Percentiles rank a stretch among this genome's conserved stretches.
Evolutionary conservation across 2,113 vertebrate species (phyloP).

Genomic region (Tylochromis polylepis): DNA sequence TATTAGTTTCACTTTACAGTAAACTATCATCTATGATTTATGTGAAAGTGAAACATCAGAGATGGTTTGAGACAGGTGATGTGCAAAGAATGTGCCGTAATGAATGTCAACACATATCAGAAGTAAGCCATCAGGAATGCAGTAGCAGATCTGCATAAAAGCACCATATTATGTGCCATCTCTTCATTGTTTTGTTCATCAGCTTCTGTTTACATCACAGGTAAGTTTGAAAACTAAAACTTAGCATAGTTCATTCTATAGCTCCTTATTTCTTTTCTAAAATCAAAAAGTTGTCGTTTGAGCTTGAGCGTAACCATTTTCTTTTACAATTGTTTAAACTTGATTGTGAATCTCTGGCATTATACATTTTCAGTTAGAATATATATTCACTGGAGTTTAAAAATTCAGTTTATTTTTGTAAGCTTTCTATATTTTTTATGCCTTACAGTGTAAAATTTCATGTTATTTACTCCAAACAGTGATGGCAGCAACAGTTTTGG

Average conservation of each 20-base stretch:
- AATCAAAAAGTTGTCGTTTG: neutral
- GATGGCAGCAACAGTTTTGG: neutral
- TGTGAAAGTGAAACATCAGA: neutral
- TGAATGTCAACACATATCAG: neutral
- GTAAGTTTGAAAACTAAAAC: neutral
- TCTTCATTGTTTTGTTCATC: neutral
- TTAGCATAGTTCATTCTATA: neutral
- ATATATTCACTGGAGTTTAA: too few relatives aligned
- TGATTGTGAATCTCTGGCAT: neutral
- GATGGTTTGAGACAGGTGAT: neutral
- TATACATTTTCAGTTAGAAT: neutral
- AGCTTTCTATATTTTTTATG: too few relatives aligned
- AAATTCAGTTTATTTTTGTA: too few relatives aligned
- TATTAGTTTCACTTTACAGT: neutral
- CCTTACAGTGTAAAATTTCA: neutral
- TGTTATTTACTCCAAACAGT: neutral
- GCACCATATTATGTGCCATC: neutral
- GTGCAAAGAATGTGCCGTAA: neutral
- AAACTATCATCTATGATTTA: neutral
- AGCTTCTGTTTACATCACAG: neutral
- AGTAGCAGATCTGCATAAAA: neutral
- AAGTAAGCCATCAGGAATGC: neutral
- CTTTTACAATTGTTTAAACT: neutral
- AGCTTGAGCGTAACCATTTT: neutral
- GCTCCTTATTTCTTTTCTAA: rapidly evolving